Conservation (phyloP, 2,888 invertebrate species). For the Glomeris marginata region DNA sequence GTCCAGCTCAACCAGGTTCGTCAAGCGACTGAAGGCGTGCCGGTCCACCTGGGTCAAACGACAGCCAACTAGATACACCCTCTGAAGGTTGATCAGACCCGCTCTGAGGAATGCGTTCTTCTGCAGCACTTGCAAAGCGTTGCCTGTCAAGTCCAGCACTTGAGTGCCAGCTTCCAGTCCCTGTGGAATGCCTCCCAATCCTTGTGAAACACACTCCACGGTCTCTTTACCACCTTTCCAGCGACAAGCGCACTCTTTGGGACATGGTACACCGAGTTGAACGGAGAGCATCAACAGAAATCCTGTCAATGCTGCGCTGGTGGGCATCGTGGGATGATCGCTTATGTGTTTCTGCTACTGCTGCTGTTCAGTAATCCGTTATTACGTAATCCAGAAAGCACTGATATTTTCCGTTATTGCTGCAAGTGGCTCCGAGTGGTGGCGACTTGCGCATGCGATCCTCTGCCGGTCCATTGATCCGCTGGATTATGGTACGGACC, state of each 20-base stretch:
- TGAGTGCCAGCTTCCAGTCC: conserved; percentile 70
- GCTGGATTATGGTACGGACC: no score
- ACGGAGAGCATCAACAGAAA: no score
- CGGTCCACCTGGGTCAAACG: conserved; percentile 60
- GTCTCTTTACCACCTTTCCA: conserved; percentile 88
- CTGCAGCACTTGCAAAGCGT: conserved; percentile 60
- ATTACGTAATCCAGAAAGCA: no score
- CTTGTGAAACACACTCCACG: conserved; percentile 69
- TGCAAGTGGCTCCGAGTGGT: no score
- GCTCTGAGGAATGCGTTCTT: conserved; percentile 57
- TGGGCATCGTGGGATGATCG: no score
- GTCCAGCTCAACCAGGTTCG: conserved; percentile 77
- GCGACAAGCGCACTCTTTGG: conserved; percentile 66
- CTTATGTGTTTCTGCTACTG: no score
- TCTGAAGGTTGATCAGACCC: conserved; percentile 68
- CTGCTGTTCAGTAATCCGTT: no score
- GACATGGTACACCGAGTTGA: conserved; percentile 40
- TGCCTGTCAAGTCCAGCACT: conserved; percentile 70
- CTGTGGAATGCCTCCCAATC: conserved; percentile 57
- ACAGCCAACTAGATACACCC: conserved; percentile 65
- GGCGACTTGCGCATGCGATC: no score
- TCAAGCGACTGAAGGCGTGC: conserved; percentile 59
- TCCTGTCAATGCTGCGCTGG: no score
- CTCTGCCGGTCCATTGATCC: no score
- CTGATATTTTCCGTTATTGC: no score